phyloP scores from a whole-genome alignment of 2,888 invertebrate genomes.

The Orthosia cruda region DNA sequence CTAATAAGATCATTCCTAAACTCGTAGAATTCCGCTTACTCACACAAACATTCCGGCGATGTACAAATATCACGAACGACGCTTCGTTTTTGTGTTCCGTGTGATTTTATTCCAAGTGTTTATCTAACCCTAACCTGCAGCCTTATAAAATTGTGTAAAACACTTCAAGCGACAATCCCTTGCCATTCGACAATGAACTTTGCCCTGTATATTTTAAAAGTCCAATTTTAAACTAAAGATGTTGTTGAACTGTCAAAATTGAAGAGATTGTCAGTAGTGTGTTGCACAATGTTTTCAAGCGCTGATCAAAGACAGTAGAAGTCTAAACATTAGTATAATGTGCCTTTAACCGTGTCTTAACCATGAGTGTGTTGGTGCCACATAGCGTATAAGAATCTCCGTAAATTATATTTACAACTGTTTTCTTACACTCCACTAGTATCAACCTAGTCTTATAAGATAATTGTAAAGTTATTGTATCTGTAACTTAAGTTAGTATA shows the following conservation, averaged over 20 bases:
- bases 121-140: slow-evolving; percentile 46
- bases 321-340: slow-evolving; percentile 45
- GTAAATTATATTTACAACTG: slow-evolving; percentile 67
- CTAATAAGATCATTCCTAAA: slow-evolving; percentile 59
- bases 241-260: background rate
- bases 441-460: slow-evolving; percentile 75
- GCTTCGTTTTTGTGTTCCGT: slow-evolving; percentile 67
- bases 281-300: background rate
- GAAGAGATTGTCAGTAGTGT: background rate
- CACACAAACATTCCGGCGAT: slow-evolving; percentile 66
- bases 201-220: background rate
- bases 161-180: background rate
- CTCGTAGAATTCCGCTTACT: slow-evolving; percentile 60
- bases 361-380: slow-evolving; percentile 76
- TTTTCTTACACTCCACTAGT: slow-evolving; percentile 82
- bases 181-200: background rate
- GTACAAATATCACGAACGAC: slow-evolving; percentile 59
- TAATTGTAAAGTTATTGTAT: slow-evolving; percentile 54
- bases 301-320: slow-evolving; percentile 29
- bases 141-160: slow-evolving; percentile 20
- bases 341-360: slow-evolving; percentile 76
- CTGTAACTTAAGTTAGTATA: slow-evolving; percentile 51
- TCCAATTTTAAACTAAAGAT: background rate
- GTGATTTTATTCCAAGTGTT: slow-evolving; percentile 61
- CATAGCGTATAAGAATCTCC: slow-evolving; percentile 84